phyloP scores from a whole-genome alignment of 1,140 invertebrate genomes.

The Riptortus pedestris region DNA sequence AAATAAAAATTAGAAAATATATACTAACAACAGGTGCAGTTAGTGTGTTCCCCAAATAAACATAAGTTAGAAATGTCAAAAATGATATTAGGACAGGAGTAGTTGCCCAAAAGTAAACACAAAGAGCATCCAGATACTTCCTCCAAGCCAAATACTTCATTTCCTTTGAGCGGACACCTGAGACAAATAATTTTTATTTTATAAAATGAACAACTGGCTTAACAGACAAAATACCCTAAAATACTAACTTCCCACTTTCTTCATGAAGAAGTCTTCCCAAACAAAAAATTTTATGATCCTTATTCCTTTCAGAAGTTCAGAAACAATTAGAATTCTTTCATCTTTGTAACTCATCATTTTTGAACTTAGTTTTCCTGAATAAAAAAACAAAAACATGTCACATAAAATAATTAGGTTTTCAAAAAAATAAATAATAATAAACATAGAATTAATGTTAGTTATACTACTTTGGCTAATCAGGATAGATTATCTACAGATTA shows the following conservation, averaged over 20 bases:
- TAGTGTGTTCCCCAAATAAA: constrained; percentile 68
- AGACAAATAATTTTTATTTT: too few relatives aligned
- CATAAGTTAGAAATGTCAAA: constrained; percentile 81
- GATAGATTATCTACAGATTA: too few relatives aligned
- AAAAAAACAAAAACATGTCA: not conserved
- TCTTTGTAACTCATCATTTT: constrained; percentile 90
- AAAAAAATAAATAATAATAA: not conserved
- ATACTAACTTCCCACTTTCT: constrained; percentile 49
- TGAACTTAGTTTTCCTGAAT: constrained; percentile 54
- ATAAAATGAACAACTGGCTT: too few relatives aligned
- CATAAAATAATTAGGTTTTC: constrained; percentile 10
- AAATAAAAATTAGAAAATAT: constrained; percentile 16
- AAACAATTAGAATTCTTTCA: constrained; percentile 73
- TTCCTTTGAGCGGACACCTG: constrained; percentile 56
- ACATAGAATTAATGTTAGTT: too few relatives aligned
- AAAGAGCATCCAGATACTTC: constrained; percentile 97
- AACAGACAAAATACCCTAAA: too few relatives aligned
- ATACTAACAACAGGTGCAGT: constrained; percentile 67
- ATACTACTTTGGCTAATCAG: too few relatives aligned
- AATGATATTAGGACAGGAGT: constrained; percentile 93
- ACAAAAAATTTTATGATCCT: constrained; percentile 82
- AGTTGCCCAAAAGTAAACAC: constrained; percentile 98
- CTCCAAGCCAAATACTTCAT: constrained; percentile 65
- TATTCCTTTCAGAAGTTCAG: constrained; percentile 79
- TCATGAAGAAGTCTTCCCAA: constrained; percentile 83